Evolutionary conservation across 1,140 invertebrate species (phyloP).

Genomic region (Rhagoletis zephyria): DNA sequence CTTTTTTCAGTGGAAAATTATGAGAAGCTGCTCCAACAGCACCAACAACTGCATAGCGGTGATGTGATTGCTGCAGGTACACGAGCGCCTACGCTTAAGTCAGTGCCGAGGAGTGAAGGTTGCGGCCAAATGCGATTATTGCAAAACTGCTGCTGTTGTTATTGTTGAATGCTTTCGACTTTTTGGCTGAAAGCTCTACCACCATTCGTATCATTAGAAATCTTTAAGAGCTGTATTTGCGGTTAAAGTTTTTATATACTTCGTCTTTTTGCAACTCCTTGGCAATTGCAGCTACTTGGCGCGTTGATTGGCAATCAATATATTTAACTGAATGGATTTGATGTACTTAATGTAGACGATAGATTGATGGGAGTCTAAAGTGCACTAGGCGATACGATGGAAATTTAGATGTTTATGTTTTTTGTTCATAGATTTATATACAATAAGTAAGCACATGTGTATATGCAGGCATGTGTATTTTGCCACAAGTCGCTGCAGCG

Average conservation of each 20-base stretch:
- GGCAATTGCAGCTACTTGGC: constrained; percentile 2
- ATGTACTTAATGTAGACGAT: not conserved
- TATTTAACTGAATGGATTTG: not conserved
- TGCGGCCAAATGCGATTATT: not conserved
- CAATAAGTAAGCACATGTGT: too few species aligned
- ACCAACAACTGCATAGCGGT: not conserved
- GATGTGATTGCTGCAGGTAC: constrained; percentile 2
- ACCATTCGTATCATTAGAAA: not conserved
- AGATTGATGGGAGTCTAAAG: not conserved
- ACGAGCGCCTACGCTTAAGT: not conserved
- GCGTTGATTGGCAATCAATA: constrained; percentile 19
- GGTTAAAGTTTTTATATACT: not conserved
- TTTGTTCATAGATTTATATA: too few species aligned
- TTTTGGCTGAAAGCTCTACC: not conserved
- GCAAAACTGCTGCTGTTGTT: not conserved
- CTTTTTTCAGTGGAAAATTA: constrained; percentile 23
- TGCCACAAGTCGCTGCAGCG: too few species aligned
- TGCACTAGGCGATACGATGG: not conserved
- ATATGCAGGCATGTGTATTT: too few species aligned
- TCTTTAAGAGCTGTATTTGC: not conserved
- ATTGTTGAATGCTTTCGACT: constrained; percentile 32
- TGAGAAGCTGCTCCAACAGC: not conserved
- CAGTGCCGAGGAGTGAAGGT: not conserved
- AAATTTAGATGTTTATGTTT: too few species aligned
- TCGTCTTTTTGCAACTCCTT: not conserved